These are phyloP conservation scores for Cinclus mexicanus DNA, from an alignment of 2,113 vertebrate genomes.

Conservation along the genomic window DNA sequence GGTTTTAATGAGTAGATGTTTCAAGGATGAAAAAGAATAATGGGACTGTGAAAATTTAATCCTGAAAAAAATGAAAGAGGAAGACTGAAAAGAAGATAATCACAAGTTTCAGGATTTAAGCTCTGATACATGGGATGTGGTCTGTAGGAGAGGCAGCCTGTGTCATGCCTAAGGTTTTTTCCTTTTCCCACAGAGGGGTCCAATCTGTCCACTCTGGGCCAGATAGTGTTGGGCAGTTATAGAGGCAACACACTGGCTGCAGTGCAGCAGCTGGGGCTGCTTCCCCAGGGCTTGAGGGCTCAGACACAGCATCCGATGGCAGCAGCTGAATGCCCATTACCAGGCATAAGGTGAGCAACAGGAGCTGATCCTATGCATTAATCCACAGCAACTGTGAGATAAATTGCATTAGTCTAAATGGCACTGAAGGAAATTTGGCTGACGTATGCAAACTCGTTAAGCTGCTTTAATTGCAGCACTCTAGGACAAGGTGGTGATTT, in stretches of 20 bases:
- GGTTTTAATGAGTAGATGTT: not conserved
- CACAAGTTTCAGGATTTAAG: not conserved
- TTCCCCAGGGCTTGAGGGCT: not conserved
- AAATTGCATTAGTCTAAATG: not conserved
- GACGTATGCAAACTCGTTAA: not conserved
- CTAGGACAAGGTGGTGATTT: not conserved
- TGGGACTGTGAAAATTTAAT: not conserved
- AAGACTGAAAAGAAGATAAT: not conserved
- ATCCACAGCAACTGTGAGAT: not conserved
- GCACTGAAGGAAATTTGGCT: conserved; percentile 1
- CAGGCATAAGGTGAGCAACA: not conserved
- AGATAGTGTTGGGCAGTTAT: not conserved
- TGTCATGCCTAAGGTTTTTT: not conserved
- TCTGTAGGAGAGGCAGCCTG: not conserved
- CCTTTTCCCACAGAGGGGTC: not conserved
- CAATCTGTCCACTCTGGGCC: not conserved
- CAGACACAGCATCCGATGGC: accelerated
- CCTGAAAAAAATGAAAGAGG: not conserved
- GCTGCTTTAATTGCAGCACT: not conserved
- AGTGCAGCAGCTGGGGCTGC: not conserved
- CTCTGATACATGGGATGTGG: accelerated
- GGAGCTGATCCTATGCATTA: not conserved
- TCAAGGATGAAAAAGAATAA: not conserved
- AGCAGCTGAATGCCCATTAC: not conserved
- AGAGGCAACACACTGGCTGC: not conserved